Evolutionary conservation across 2,888 invertebrate genomes (phyloP).

Genomic region (Hecatera dysodea): DNA sequence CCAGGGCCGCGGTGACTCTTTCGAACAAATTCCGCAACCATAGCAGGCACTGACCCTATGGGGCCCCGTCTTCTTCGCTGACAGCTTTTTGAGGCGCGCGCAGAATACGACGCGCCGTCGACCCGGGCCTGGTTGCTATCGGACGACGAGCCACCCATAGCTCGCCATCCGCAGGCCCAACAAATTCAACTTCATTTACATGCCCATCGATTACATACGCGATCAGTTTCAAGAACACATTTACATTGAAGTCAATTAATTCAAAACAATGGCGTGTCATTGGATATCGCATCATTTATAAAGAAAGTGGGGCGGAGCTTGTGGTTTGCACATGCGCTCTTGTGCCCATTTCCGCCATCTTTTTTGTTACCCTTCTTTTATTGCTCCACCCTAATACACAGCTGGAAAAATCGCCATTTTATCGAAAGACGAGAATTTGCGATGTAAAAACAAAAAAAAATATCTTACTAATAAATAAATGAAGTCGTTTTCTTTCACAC

Average conservation of each 20-base stretch:
- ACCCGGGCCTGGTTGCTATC: no score
- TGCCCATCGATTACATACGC: not conserved
- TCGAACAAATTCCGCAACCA: no score
- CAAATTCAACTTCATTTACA: not conserved
- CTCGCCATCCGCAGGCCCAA: no score
- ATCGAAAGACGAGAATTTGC: not conserved
- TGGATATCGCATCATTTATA: not conserved
- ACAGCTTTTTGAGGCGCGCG: no score
- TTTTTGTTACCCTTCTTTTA: not conserved
- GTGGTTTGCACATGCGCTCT: slow-evolving; percentile 52
- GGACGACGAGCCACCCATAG: no score
- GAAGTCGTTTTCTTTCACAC: no score
- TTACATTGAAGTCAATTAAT: not conserved
- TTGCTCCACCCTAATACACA: slow-evolving; percentile 6
- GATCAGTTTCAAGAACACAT: slow-evolving; percentile 4
- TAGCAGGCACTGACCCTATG: no score
- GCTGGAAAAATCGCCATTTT: not conserved
- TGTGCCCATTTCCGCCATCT: slow-evolving; percentile 36
- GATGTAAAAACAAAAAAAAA: not conserved
- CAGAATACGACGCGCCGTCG: no score
- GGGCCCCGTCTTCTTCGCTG: no score
- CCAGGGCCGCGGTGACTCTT: no score
- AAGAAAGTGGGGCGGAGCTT: slow-evolving; percentile 31
- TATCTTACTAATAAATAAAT: no score
- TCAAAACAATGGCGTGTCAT: slow-evolving; percentile 6